Evolutionary conservation across 2,888 invertebrate species (phyloP).

Genomic region (Drosophila lacicola): DNA sequence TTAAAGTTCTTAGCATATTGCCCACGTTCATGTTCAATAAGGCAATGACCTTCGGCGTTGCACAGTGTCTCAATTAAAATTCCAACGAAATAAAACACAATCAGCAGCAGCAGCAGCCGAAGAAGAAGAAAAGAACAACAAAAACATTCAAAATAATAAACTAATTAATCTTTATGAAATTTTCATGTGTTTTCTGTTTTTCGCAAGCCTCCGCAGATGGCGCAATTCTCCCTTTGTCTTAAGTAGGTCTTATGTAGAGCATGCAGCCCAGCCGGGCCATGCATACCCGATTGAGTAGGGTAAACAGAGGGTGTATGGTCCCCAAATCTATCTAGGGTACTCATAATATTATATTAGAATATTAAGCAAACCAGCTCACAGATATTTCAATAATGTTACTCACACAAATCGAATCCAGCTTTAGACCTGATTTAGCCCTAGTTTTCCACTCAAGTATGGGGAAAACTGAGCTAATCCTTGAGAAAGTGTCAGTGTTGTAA

Average conservation of each 20-base stretch:
- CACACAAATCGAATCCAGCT: no score
- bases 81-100: conserved; percentile 42
- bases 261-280: neutral
- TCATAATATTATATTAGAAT: no score
- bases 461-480: no score
- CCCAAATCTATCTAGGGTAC: no score
- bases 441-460: no score
- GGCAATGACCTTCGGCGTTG: conserved; percentile 60
- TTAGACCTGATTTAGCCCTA: no score
- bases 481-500: no score
- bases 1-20: neutral
- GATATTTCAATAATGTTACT: no score
- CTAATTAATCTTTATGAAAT: conserved; percentile 66
- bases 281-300: no score
- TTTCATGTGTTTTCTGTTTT: conserved; percentile 26
- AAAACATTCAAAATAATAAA: conserved; percentile 42
- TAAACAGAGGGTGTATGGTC: no score
- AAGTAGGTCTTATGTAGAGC: neutral
- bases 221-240: conserved; percentile 11
- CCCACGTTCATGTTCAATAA: conserved; percentile 11
- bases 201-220: conserved; percentile 13
- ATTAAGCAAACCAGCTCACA: no score
- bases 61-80: conserved; percentile 67
- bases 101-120: neutral
- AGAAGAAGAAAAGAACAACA: conserved; percentile 10